These are phyloP conservation scores for Pteropus alecto DNA, from an alignment of 2,113 vertebrate genomes.

Conservation along the genomic window DNA sequence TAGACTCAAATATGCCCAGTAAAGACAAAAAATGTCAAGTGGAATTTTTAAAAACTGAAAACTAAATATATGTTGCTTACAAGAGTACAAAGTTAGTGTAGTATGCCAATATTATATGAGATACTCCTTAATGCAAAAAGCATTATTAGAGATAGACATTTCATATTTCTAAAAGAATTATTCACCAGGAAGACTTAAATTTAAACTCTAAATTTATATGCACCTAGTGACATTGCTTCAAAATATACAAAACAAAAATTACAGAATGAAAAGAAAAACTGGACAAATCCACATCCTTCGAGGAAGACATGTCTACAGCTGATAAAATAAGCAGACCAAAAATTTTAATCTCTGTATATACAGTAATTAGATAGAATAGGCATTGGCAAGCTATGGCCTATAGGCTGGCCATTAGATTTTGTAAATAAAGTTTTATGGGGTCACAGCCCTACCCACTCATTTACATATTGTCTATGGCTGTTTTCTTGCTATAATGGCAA, in stretches of 20 bases:
- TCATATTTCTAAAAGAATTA: background rate
- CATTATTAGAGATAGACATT: background rate
- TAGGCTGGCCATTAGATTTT: background rate
- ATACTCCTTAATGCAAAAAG: background rate
- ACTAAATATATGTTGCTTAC: background rate
- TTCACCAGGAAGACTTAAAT: background rate
- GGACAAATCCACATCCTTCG: background rate
- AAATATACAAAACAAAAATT: background rate
- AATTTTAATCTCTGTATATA: background rate
- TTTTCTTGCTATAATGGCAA: background rate
- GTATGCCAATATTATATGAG: background rate
- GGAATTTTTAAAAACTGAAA: background rate
- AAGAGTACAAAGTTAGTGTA: background rate
- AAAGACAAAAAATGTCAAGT: background rate
- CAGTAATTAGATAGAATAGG: background rate
- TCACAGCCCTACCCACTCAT: background rate
- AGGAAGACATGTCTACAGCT: background rate
- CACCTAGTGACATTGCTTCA: background rate
- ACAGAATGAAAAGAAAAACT: background rate
- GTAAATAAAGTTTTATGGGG: background rate
- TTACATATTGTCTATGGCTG: background rate
- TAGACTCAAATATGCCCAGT: background rate
- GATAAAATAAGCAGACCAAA: background rate
- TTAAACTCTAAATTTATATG: background rate
- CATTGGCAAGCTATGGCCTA: background rate